Conservation (phyloP, 2,797 vertebrate genomes). For the Phoxinus dragarum region DNA sequence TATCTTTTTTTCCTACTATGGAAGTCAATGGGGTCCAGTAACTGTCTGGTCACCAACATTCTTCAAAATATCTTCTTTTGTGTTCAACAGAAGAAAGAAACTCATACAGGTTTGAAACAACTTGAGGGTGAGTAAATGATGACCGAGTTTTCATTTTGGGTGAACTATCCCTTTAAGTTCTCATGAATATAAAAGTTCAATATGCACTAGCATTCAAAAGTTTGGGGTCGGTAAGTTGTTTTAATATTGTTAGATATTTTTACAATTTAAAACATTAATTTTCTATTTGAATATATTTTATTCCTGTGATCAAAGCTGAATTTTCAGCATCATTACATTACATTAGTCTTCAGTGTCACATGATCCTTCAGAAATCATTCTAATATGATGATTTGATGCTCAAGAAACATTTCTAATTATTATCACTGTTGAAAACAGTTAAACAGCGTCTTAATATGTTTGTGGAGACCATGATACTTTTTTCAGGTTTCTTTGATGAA, state of each 20-base stretch:
- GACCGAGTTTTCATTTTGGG: not conserved
- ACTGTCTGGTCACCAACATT: too few relatives aligned
- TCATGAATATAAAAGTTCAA: not conserved
- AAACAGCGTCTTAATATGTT: not conserved
- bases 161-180: not conserved
- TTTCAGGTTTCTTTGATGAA: not conserved
- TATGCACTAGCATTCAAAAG: not conserved
- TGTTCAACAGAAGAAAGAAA: not conserved
- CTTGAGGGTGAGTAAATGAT: too few relatives aligned
- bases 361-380: not conserved
- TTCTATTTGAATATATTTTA: not conserved
- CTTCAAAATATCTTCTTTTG: too few relatives aligned
- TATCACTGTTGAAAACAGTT: not conserved
- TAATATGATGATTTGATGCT: not conserved
- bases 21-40: too few relatives aligned
- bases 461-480: not conserved
- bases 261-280: not conserved
- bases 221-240: not conserved
- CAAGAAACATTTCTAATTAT: not conserved
- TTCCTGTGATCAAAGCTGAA: not conserved
- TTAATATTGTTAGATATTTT: not conserved
- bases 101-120: not conserved
- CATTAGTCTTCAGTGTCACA: not conserved
- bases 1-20: too few relatives aligned
- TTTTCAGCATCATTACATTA: not conserved